These are phyloP conservation scores for Strix aluco DNA, from an alignment of 2,113 vertebrate genomes.

Conservation along the genomic window DNA sequence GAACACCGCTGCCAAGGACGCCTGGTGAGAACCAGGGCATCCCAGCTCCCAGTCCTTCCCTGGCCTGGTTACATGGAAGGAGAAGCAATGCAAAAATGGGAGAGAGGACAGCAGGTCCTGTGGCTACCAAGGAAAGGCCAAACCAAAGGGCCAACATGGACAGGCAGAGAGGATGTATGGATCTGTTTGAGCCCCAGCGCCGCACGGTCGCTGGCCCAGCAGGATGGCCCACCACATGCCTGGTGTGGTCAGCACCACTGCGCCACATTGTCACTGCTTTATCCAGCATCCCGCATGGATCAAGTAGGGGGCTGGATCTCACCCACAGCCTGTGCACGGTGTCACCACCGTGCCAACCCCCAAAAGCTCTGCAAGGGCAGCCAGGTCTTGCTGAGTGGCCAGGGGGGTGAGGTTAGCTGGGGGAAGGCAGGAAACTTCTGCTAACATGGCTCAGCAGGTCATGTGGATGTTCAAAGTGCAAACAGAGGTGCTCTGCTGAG, in stretches of 20 bases:
- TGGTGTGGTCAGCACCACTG: rapidly evolving
- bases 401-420: background rate
- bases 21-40: rapidly evolving
- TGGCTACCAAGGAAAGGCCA: background rate
- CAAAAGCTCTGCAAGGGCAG: background rate
- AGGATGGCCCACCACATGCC: background rate
- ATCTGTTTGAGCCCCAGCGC: background rate
- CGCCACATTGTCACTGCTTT: background rate
- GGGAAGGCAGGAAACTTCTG: background rate
- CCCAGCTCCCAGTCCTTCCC: background rate
- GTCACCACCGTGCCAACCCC: background rate
- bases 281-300: background rate
- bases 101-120: background rate
- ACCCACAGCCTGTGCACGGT: background rate
- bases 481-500: background rate
- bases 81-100: background rate
- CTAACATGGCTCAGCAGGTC: background rate
- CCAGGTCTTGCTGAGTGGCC: too few species aligned
- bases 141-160: background rate
- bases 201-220: background rate
- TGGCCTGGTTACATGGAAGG: background rate
- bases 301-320: background rate
- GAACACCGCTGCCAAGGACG: background rate
- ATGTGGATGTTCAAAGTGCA: background rate
- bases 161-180: background rate